Conservation (phyloP, 2,113 vertebrate genomes). For the Actinemys pallida region DNA sequence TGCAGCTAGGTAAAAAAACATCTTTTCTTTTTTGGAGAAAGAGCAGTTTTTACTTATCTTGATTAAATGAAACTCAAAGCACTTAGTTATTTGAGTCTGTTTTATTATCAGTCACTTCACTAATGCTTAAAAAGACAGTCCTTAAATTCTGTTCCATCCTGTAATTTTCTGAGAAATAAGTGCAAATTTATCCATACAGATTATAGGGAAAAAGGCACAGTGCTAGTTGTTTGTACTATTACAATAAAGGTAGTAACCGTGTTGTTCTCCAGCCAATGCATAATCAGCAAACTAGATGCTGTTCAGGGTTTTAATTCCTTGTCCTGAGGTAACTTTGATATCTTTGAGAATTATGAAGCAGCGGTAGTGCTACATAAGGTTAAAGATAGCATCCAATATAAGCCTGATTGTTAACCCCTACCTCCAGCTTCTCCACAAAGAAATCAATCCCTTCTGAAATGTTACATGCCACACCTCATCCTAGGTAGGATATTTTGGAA, state of each 20-base stretch:
- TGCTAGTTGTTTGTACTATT: neutral
- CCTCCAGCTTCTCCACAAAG: neutral
- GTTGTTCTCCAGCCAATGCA: neutral
- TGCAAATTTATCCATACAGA: neutral
- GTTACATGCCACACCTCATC: neutral
- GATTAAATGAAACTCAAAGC: neutral
- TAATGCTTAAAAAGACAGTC: neutral
- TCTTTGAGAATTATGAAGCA: neutral
- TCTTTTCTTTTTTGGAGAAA: neutral
- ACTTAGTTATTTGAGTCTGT: neutral
- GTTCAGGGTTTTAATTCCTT: neutral
- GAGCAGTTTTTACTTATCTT: neutral
- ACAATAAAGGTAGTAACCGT: neutral
- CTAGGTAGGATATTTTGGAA: neutral
- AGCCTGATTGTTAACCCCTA: neutral
- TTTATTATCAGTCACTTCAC: neutral
- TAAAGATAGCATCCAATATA: neutral
- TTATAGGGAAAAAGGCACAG: neutral
- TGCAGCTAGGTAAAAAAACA: neutral
- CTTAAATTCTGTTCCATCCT: neutral
- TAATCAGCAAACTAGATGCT: neutral
- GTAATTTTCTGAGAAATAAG: neutral
- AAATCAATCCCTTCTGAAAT: neutral
- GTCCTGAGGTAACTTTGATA: neutral
- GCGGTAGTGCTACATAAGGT: neutral